Conservation (phyloP, 2,113 vertebrate genomes). For the Anolis sagrei region DNA sequence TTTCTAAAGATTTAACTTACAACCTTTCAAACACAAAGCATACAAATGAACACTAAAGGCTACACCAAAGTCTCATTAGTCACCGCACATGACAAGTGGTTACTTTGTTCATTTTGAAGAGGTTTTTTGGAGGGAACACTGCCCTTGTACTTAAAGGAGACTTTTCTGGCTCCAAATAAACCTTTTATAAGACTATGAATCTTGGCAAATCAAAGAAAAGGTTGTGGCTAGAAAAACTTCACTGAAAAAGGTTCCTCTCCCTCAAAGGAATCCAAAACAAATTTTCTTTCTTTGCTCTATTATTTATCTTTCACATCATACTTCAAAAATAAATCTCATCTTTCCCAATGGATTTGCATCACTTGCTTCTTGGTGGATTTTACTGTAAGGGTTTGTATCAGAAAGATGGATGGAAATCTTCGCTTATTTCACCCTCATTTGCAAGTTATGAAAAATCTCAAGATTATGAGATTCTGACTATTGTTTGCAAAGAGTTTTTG, state of each 20-base stretch:
- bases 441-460: too few species aligned
- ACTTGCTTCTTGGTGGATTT: constrained; percentile 22
- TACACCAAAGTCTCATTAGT: constrained; percentile 74
- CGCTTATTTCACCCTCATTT: too few species aligned
- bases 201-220: constrained; percentile 63
- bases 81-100: constrained; percentile 75
- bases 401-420: background rate
- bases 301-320: constrained; percentile 62
- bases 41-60: constrained; percentile 75
- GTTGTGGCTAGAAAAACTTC: constrained; percentile 40
- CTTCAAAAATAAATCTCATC: constrained; percentile 62
- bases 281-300: constrained; percentile 53
- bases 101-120: constrained; percentile 78
- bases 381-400: constrained; percentile 11
- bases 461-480: too few species aligned
- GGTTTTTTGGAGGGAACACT: constrained; percentile 47
- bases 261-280: constrained; percentile 57
- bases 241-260: constrained; percentile 26
- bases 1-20: constrained; percentile 77
- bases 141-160: constrained; percentile 64
- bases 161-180: constrained; percentile 66
- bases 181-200: constrained; percentile 74
- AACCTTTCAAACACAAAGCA: constrained; percentile 65
- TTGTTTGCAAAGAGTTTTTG: too few species aligned
- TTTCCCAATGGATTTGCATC: constrained; percentile 35